Conservation (phyloP, 2,888 invertebrate genomes). For the Thalpophila matura region DNA sequence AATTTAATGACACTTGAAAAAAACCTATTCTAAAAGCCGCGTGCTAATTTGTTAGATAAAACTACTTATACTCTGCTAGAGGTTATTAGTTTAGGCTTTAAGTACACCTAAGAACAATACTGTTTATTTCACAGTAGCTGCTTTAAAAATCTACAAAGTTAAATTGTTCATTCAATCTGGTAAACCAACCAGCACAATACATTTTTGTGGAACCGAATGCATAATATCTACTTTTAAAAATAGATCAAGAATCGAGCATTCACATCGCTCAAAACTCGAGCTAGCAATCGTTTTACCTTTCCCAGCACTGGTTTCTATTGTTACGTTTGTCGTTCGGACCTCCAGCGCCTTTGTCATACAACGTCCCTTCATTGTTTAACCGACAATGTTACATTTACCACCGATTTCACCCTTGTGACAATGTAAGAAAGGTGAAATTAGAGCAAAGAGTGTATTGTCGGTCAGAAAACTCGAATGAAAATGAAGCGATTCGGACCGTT, state of each 20-base stretch:
- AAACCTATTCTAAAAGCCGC: too few relatives aligned
- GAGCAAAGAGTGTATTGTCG: slow-evolving; percentile 3
- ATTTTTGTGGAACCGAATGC: slow-evolving; percentile 18
- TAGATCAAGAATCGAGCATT: slow-evolving; percentile 46
- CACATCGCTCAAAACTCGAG: slow-evolving; percentile 41
- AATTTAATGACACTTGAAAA: too few relatives aligned
- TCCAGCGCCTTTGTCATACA: slow-evolving; percentile 64
- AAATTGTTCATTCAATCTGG: slow-evolving; percentile 18
- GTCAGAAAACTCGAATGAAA: slow-evolving; percentile 73
- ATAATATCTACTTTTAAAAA: slow-evolving; percentile 46
- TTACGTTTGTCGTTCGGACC: slow-evolving; percentile 63
- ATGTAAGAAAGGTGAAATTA: slow-evolving; percentile 49
- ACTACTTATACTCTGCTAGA: too few relatives aligned
- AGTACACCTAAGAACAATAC: not conserved
- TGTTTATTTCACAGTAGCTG: not conserved
- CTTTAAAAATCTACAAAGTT: not conserved
- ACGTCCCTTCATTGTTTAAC: slow-evolving; percentile 63
- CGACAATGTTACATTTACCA: slow-evolving; percentile 39
- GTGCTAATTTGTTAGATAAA: too few relatives aligned
- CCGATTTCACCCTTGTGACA: slow-evolving; percentile 24
- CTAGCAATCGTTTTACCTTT: slow-evolving; percentile 40
- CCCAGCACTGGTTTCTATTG: slow-evolving; percentile 60
- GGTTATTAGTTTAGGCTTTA: not conserved
- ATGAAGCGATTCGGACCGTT: slow-evolving; percentile 77
- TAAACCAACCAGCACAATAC: slow-evolving; percentile 19